Conservation (phyloP, 2,888 invertebrate species). For the Acronicta aceris region DNA sequence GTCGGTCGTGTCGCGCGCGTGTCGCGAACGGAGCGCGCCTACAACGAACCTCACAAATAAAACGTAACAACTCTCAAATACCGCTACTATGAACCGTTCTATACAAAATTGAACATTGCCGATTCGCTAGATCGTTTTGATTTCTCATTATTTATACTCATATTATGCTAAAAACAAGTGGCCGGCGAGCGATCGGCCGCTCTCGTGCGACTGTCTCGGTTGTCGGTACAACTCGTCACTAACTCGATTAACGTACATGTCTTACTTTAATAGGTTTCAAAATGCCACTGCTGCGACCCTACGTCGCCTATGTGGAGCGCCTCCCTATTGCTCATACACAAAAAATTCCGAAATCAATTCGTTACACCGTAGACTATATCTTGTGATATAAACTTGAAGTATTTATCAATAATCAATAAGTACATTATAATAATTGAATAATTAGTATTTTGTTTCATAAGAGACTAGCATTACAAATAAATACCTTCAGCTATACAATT, state of each 20-base stretch:
- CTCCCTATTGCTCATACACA: conserved; percentile 82
- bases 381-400: conserved; percentile 88
- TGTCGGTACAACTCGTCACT: conserved; percentile 76
- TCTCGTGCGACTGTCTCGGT: conserved; percentile 69
- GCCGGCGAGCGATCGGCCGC: conserved; percentile 79
- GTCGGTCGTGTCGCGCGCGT: conserved; percentile 47
- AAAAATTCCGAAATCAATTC: conserved; percentile 87
- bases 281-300: conserved; percentile 88
- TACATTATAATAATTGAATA: conserved; percentile 89
- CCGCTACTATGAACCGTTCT: conserved; percentile 88
- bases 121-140: conserved; percentile 85
- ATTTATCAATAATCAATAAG: conserved; percentile 89
- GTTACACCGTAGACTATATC: conserved; percentile 88
- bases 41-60: conserved; percentile 80
- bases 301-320: conserved; percentile 81
- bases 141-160: conserved; percentile 67
- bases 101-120: conserved; percentile 89
- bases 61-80: conserved; percentile 87
- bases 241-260: conserved; percentile 84
- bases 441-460: conserved; percentile 89
- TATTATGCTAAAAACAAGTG: conserved; percentile 80
- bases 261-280: conserved; percentile 85
- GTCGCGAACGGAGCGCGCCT: conserved; percentile 63
- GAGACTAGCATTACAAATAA: conserved; percentile 90
- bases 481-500: conserved; percentile 89